phyloP scores from a whole-genome alignment of 2,888 invertebrate genomes.

The Carabus problematicus region DNA sequence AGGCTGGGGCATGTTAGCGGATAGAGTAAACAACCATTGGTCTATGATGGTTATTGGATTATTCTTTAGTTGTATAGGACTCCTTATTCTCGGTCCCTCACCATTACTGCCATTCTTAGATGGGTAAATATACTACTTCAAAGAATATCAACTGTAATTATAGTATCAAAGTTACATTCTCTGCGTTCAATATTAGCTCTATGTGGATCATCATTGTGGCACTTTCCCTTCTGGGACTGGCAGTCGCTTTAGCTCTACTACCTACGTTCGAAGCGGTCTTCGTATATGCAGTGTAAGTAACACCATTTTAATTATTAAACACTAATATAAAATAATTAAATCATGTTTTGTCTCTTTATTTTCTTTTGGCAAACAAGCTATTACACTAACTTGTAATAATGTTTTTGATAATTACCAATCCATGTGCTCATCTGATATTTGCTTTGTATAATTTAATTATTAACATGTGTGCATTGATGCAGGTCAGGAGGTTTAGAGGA shows the following conservation, averaged over 20 bases:
- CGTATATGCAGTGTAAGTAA: slow-evolving; percentile 73
- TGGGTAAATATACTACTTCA: slow-evolving; percentile 59
- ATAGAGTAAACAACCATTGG: slow-evolving; percentile 71
- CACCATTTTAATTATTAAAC: slow-evolving; percentile 9
- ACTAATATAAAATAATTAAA: neutral
- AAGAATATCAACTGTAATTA: neutral
- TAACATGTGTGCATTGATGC: slow-evolving; percentile 41
- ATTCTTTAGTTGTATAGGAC: slow-evolving; percentile 65
- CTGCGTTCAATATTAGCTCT: slow-evolving; percentile 64
- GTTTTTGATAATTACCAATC: neutral
- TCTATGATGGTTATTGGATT: slow-evolving; percentile 75
- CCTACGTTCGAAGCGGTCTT: slow-evolving; percentile 78
- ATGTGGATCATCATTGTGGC: slow-evolving; percentile 72
- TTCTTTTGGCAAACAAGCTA: neutral
- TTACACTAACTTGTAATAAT: neutral
- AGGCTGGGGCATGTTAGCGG: slow-evolving; percentile 75
- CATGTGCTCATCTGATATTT: neutral
- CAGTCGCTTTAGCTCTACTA: slow-evolving; percentile 72
- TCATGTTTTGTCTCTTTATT: neutral
- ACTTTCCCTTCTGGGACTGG: slow-evolving; percentile 71
- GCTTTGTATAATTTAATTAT: slow-evolving; percentile 49
- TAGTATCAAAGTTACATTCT: slow-evolving; percentile 14
- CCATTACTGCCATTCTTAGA: slow-evolving; percentile 65
- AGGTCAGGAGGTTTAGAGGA: slow-evolving; percentile 72
- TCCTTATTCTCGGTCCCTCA: slow-evolving; percentile 73